Evolutionary conservation across 1,140 invertebrate species (phyloP).

Genomic region (Heliconius hewitsoni): DNA sequence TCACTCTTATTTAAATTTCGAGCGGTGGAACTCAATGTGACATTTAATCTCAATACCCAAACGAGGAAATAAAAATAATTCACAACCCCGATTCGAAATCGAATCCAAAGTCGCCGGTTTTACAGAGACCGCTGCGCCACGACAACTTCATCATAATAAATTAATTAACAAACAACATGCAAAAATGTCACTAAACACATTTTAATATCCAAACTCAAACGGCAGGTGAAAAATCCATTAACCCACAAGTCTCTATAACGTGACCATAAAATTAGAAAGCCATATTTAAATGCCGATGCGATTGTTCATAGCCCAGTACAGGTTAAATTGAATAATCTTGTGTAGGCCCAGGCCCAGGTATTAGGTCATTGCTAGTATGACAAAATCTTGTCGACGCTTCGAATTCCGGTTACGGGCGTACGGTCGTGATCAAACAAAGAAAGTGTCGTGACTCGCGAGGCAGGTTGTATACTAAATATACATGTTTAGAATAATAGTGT

Average conservation of each 20-base stretch:
- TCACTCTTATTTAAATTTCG: too few species aligned
- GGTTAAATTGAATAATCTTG: slow-evolving; percentile 1
- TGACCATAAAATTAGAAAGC: slow-evolving; percentile 2
- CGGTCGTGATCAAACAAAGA: slow-evolving; percentile 46
- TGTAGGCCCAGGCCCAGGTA: neutral
- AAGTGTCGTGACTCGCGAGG: slow-evolving; percentile 38
- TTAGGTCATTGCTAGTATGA: slow-evolving; percentile 30
- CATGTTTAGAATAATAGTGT: slow-evolving; percentile 1
- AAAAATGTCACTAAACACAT: neutral
- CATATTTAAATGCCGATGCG: slow-evolving; percentile 6
- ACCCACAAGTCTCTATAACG: slow-evolving; percentile 8
- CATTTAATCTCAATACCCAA: too few species aligned
- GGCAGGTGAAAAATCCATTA: neutral
- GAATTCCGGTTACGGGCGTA: slow-evolving; percentile 42
- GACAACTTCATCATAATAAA: too few species aligned
- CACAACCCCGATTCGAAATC: too few species aligned
- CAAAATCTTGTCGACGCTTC: slow-evolving; percentile 18
- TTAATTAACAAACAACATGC: neutral
- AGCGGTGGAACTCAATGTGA: too few species aligned
- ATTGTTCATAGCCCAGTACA: neutral
- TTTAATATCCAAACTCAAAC: neutral
- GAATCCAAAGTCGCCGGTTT: too few species aligned
- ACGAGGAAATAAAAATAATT: too few species aligned
- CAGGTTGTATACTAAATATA: slow-evolving; percentile 21
- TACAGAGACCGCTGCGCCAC: too few species aligned